These are phyloP conservation scores for Troglohyphantes excavatus DNA, from an alignment of 2,888 invertebrate genomes.

Conservation along the genomic window DNA sequence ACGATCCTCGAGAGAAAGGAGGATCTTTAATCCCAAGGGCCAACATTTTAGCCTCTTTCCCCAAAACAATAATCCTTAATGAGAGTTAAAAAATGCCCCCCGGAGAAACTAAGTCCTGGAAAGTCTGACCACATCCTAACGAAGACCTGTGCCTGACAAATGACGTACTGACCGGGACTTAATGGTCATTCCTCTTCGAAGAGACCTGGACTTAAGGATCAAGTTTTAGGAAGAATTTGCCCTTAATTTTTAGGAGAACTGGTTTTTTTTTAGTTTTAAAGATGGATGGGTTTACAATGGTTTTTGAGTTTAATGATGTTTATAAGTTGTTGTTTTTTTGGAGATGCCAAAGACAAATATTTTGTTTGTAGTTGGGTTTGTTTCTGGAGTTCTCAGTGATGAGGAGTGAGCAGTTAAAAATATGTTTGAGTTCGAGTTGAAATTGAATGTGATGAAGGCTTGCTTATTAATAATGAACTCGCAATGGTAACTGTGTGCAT, in stretches of 20 bases:
- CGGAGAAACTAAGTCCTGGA: conserved; percentile 3
- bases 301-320: conserved; percentile 6
- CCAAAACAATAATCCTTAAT: conserved; percentile 64
- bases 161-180: conserved; percentile 45
- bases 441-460: no score
- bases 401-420: no score
- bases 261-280: background rate
- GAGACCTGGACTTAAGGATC: conserved; percentile 63
- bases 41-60: conserved; percentile 56
- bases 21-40: conserved; percentile 46
- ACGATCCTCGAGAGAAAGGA: conserved; percentile 11
- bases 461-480: no score
- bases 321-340: background rate
- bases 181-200: conserved; percentile 53
- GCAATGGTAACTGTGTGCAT: no score
- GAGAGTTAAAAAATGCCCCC: conserved; percentile 70
- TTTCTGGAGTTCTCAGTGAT: no score
- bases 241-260: conserved; percentile 61
- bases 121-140: conserved; percentile 67
- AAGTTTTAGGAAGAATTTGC: conserved; percentile 54
- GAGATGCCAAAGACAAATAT: background rate
- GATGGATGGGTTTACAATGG: background rate
- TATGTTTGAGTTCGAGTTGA: no score
- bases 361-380: background rate
- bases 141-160: conserved; percentile 56